A percentile compares a stretch with the other conserved stretches of the same genome.
phyloP scores from a whole-genome alignment of 2,888 invertebrate species.

The Psococerastis gibbosa region DNA sequence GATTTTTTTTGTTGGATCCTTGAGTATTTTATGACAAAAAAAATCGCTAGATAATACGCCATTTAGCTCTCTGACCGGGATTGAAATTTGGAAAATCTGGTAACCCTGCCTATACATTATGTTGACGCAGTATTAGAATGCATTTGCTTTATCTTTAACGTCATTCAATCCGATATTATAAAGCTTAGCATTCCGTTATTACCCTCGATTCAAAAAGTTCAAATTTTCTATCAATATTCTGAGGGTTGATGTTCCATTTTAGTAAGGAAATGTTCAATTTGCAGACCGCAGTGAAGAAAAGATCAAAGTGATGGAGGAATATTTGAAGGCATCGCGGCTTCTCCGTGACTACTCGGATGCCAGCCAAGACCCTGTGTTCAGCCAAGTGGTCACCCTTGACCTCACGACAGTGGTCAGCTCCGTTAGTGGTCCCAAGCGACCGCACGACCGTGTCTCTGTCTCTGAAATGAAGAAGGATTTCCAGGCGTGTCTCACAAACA shows the following conservation, averaged over 20 bases:
- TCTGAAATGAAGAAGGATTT: constrained; percentile 83
- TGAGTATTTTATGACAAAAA: too few relatives aligned
- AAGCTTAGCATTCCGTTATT: too few relatives aligned
- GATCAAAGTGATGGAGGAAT: constrained; percentile 57
- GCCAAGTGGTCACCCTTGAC: constrained; percentile 71
- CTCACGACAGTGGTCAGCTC: constrained; percentile 78
- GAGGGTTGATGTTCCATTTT: background rate
- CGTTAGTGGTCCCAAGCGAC: constrained; percentile 91
- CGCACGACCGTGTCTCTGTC: constrained; percentile 88
- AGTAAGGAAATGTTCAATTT: background rate
- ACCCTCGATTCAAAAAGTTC: background rate
- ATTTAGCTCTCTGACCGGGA: too few relatives aligned
- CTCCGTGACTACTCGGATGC: constrained; percentile 61
- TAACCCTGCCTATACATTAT: too few relatives aligned
- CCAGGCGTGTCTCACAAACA: constrained; percentile 58
- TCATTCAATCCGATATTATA: too few relatives aligned
- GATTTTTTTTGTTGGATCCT: too few relatives aligned
- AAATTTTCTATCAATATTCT: background rate
- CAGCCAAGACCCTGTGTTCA: constrained; percentile 63
- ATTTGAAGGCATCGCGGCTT: constrained; percentile 63
- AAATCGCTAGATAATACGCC: too few relatives aligned
- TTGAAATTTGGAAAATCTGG: too few relatives aligned
- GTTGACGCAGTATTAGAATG: too few relatives aligned
- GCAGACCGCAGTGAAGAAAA: constrained; percentile 62
- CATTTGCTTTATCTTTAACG: too few relatives aligned